Evolutionary conservation across 2,888 invertebrate genomes (phyloP).

Genomic region (Hydroisotoma schaefferi): DNA sequence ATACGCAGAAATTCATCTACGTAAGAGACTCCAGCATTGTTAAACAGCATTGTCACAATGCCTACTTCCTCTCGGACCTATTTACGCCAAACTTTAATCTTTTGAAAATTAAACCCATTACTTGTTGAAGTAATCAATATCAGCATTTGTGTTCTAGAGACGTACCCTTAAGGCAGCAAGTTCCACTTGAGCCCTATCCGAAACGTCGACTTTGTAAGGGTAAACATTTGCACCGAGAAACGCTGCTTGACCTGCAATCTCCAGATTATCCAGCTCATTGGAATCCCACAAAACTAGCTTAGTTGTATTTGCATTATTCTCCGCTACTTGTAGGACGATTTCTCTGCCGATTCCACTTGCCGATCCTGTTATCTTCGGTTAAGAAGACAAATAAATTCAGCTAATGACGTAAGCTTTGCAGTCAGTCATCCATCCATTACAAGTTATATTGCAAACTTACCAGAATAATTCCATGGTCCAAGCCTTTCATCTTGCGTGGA

Average conservation of each 20-base stretch:
- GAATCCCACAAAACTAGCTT: constrained; percentile 66
- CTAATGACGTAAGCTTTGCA: too few species aligned
- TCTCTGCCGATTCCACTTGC: constrained; percentile 67
- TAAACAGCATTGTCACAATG: constrained; percentile 33
- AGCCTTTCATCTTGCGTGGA: constrained; percentile 26
- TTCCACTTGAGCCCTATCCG: constrained; percentile 55
- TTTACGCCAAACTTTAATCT: background rate
- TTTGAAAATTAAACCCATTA: background rate
- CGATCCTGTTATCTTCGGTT: constrained; percentile 59
- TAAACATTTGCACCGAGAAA: constrained; percentile 55
- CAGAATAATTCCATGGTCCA: constrained; percentile 36
- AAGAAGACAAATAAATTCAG: background rate
- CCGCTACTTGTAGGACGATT: constrained; percentile 60
- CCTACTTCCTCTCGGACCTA: constrained; percentile 32
- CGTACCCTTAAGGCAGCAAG: constrained; percentile 14
- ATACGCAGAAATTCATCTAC: constrained; percentile 23
- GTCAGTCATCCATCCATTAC: too few species aligned
- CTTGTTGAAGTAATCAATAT: background rate
- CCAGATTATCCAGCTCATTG: constrained; percentile 57
- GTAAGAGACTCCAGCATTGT: constrained; percentile 37
- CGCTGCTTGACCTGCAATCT: constrained; percentile 56
- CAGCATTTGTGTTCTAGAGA: background rate
- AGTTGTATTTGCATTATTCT: constrained; percentile 54
- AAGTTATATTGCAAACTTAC: too few species aligned
- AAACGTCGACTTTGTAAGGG: constrained; percentile 60